Percentiles rank a stretch among this genome's conserved stretches.
Evolutionary conservation across 2,888 invertebrate genomes (phyloP).

Genomic region (Rapana venosa): DNA sequence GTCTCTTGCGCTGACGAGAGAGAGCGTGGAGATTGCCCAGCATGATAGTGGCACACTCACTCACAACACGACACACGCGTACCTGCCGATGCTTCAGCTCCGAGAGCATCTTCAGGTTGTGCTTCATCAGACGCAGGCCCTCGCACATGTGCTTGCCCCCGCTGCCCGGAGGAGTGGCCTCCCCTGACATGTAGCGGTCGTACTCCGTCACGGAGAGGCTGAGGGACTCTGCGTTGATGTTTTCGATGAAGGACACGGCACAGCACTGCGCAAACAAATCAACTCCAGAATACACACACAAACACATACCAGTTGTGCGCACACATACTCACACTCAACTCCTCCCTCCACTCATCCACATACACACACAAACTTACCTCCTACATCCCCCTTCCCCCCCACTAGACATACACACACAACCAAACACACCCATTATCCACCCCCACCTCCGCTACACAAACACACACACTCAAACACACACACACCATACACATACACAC

Average conservation of each 20-base stretch:
- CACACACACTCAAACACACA: too few relatives aligned
- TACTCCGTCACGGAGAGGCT: constrained; percentile 95
- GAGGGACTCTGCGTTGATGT: constrained; percentile 94
- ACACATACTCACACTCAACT: too few relatives aligned
- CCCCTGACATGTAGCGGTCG: constrained; percentile 94
- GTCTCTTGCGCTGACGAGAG: neutral
- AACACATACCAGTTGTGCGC: too few relatives aligned
- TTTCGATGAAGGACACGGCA: constrained; percentile 98
- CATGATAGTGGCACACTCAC: neutral
- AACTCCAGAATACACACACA: too few relatives aligned
- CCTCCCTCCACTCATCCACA: too few relatives aligned
- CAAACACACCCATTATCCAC: too few relatives aligned
- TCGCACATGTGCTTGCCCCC: constrained; percentile 83
- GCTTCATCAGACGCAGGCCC: constrained; percentile 89
- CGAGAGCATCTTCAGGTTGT: constrained; percentile 86
- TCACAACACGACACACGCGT: neutral
- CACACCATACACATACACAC: too few relatives aligned
- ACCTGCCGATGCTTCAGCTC: constrained; percentile 82
- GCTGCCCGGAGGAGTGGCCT: constrained; percentile 89
- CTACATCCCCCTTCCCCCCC: too few relatives aligned
- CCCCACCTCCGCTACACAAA: too few relatives aligned
- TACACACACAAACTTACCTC: too few relatives aligned
- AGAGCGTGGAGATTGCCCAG: neutral
- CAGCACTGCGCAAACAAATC: constrained; percentile 85
- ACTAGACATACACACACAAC: too few relatives aligned